phyloP scores from a whole-genome alignment of 1,140 invertebrate genomes.

The Bemisia tabaci region DNA sequence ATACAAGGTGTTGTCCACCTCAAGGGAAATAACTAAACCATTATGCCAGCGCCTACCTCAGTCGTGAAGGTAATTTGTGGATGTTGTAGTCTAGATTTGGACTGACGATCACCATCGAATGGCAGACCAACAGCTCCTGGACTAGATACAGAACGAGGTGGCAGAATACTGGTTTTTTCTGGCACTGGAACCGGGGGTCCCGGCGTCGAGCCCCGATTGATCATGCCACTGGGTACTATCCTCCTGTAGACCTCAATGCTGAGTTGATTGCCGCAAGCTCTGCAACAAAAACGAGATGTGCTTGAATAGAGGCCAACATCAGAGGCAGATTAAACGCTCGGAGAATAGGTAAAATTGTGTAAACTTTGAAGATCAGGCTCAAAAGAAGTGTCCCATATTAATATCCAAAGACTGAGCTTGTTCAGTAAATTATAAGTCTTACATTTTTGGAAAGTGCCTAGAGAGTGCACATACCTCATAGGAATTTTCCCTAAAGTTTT shows the following conservation, averaged over 20 bases:
- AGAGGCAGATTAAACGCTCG: too few relatives aligned
- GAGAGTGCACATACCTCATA: too few relatives aligned
- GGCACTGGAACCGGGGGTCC: neutral
- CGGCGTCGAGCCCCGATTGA: neutral
- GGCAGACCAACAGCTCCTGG: neutral
- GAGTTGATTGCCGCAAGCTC: slow-evolving; percentile 49
- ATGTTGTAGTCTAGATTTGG: slow-evolving; percentile 45
- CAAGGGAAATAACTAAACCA: slow-evolving; percentile 26
- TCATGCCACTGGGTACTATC: neutral
- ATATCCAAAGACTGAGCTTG: too few relatives aligned
- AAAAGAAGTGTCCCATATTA: too few relatives aligned
- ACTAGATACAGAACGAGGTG: slow-evolving; percentile 28
- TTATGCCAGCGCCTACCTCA: slow-evolving; percentile 58
- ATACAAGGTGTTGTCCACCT: neutral
- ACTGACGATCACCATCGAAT: slow-evolving; percentile 22
- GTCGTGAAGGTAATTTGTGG: slow-evolving; percentile 69
- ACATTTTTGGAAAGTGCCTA: too few relatives aligned
- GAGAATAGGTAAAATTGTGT: too few relatives aligned
- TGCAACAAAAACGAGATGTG: too few relatives aligned
- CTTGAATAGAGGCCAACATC: too few relatives aligned
- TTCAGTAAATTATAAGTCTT: too few relatives aligned
- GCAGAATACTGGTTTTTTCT: slow-evolving; percentile 22
- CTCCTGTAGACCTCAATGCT: slow-evolving; percentile 41
- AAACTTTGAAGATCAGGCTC: too few relatives aligned
- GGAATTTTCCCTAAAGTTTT: too few relatives aligned